A percentile compares a stretch with the other conserved stretches of the same genome.
Evolutionary conservation across 1,140 invertebrate genomes (phyloP).

Genomic region (Lethocerus indicus): DNA sequence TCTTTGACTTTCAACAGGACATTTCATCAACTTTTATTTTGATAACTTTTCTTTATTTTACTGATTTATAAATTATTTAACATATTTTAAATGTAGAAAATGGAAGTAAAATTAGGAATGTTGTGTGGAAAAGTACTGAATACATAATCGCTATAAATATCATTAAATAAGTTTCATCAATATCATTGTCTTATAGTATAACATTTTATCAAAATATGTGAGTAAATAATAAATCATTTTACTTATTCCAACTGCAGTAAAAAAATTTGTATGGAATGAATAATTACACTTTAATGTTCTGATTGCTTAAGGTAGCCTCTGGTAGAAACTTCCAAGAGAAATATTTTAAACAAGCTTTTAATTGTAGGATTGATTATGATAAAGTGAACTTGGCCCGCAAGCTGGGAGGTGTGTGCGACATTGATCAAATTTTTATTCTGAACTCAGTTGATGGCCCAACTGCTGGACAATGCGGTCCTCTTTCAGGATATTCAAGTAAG

Average conservation of each 20-base stretch:
- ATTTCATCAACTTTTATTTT: neutral
- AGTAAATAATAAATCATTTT: neutral
- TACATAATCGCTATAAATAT: no score
- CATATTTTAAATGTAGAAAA: no score
- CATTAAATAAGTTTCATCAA: neutral
- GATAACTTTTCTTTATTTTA: no score
- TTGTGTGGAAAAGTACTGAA: no score
- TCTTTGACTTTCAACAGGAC: neutral
- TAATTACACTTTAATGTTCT: neutral
- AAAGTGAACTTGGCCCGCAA: constrained; percentile 23
- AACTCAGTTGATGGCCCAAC: constrained; percentile 26
- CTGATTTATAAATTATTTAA: no score
- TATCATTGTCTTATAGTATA: neutral
- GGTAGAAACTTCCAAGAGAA: no score
- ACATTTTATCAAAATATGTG: neutral
- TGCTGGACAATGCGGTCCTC: constrained; percentile 23
- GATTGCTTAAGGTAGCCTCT: no score
- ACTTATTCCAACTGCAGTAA: neutral
- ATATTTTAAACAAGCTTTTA: neutral
- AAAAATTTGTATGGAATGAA: neutral
- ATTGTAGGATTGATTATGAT: constrained; percentile 22
- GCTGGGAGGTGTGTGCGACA: constrained; percentile 24
- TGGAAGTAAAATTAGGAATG: no score
- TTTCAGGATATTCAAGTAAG: constrained; percentile 25
- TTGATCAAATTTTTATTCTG: constrained; percentile 25